Evolutionary conservation across 2,113 vertebrate species (phyloP), one percentile per base, ranked within the genome.

Genomic region (Callocephalon fimbriatum): DNA sequence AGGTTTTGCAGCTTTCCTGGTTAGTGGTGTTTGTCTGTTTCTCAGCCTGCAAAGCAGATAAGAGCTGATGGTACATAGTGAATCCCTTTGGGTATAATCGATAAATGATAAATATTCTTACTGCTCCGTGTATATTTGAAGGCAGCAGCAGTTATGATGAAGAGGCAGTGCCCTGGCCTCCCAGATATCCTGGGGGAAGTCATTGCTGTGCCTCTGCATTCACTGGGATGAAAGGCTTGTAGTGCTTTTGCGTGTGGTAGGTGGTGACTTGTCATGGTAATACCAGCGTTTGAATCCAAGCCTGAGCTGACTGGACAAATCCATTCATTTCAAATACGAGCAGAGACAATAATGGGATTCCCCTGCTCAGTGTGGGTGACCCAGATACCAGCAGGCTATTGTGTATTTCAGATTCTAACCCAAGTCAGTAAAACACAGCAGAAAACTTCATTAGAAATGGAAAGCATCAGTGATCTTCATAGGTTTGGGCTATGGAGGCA

Each of bases 271-370:
- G 5, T 85, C 48, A 2, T 37, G 50, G 70, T 87, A 68, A 27
- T 38, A 59, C 7, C 78, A 61, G 61, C 3, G 1, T 80, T 86
- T 48, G 93, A 90, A 86, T 91, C n/a, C 87, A 80, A 84, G 63
- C 75, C 80, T 83, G 85, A 94, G 71, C 85, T 95, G 90, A 50
- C 90, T 88, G 59, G 40, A 78, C 56, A 78, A 80, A 93, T 59
- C 47, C 66, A 90, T 95, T 97, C 66, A 76, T 70, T 96, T 66
- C 61, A 73, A n/a, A 58, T 45, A 38, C 2, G 3, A 40, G 25
- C 5, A 84, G 76, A 68, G 86, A 62, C 77, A 87, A 70, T 93
- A 95, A 90, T 90, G 81, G 88, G 91, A 95, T 95, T 96, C 75
- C 90, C 92, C 23, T 90, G 45, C 68, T 77, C 38, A 0, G 42